Evolutionary conservation across 2,797 vertebrate genomes (phyloP).

Genomic region (Anas bernieri): DNA sequence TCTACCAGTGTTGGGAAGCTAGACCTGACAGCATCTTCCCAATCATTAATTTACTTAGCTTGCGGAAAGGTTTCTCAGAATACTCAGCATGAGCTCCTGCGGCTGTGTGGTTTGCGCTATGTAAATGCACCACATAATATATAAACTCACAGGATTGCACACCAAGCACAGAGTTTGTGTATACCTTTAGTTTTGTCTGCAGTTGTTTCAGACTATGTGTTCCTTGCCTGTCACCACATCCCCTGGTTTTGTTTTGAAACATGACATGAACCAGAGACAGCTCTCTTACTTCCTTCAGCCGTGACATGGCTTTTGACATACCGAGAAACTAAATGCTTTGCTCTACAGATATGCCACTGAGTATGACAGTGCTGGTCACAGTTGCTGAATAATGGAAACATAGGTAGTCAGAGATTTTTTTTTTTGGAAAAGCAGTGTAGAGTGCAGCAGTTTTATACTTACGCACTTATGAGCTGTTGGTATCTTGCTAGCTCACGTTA

Average conservation of each 20-base stretch:
- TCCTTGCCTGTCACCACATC: background rate
- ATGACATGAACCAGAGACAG: rapidly evolving
- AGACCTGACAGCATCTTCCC: background rate
- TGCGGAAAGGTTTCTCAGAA: background rate
- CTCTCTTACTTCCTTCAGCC: background rate
- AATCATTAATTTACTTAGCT: background rate
- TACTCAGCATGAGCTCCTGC: background rate
- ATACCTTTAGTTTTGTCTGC: background rate
- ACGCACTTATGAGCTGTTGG: background rate
- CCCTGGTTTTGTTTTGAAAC: background rate
- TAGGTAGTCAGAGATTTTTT: background rate
- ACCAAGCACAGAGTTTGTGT: background rate
- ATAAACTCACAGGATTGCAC: rapidly evolving
- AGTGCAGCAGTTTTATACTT: background rate
- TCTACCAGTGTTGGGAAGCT: background rate
- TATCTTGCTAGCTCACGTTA: background rate
- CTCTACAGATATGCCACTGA: background rate
- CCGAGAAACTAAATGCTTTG: background rate
- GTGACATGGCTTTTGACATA: background rate
- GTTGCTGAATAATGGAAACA: background rate
- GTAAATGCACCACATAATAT: too few species aligned
- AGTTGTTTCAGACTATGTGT: background rate
- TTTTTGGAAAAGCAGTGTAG: background rate
- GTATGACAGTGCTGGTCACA: background rate
- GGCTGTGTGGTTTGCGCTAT: background rate